Evolutionary conservation across 2,113 vertebrate genomes (phyloP).

Genomic region (Scatophagus argus): DNA sequence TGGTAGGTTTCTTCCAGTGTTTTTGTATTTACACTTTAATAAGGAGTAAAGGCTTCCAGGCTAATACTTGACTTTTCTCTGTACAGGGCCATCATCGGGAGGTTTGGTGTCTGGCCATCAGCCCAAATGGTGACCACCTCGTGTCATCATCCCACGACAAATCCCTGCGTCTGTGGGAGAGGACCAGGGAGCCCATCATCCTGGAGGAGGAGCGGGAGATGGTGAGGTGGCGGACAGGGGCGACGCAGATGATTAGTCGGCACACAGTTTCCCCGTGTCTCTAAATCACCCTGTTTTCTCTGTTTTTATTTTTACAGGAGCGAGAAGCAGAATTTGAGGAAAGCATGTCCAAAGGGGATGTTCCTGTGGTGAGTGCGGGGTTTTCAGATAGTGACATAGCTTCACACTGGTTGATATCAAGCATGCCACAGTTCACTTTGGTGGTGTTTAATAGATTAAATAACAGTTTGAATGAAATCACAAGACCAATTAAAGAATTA

Average conservation of each 20-base stretch:
- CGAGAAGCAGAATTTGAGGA: conserved; percentile 96
- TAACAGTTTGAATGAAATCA: no score
- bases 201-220: conserved; percentile 96
- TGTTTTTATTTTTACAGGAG: conserved; percentile 80
- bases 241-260: background rate
- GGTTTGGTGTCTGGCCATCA: conserved; percentile 94
- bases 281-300: background rate
- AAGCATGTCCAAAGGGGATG: conserved; percentile 90
- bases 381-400: background rate
- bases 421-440: background rate
- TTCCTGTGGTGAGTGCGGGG: conserved; percentile 88
- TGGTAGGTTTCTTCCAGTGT: no score
- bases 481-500: no score
- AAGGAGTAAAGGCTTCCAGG: background rate
- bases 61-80: background rate
- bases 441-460: no score
- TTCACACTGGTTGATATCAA: background rate
- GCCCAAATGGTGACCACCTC: conserved; percentile 94
- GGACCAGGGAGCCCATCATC: conserved; percentile 93
- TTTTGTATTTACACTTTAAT: background rate
- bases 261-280: background rate
- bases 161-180: conserved; percentile 96
- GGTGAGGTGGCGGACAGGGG: conserved; percentile 79
- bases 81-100: conserved; percentile 94
- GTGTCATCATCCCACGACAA: conserved; percentile 96